phyloP scores from a whole-genome alignment of 2,888 invertebrate genomes.

The Drosophila fungiperda region DNA sequence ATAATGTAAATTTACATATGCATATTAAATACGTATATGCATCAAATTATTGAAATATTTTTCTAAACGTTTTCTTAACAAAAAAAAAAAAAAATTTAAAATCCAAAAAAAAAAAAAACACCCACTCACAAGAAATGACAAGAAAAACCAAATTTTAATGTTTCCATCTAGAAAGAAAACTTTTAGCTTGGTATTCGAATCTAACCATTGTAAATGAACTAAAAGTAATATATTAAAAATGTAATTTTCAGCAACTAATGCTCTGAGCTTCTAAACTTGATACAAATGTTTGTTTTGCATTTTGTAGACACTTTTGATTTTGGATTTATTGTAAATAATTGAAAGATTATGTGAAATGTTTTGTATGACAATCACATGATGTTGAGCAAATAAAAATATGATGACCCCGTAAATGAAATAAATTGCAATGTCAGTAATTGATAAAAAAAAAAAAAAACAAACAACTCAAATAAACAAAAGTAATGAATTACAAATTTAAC shows the following conservation, averaged over 20 bases:
- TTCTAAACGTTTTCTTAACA: constrained; percentile 71
- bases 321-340: constrained; percentile 82
- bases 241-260: constrained; percentile 70
- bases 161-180: constrained; percentile 56
- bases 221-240: constrained; percentile 33
- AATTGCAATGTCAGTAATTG: constrained; percentile 61
- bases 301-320: constrained; percentile 54
- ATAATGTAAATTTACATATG: constrained; percentile 19
- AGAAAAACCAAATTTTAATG: constrained; percentile 59
- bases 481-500: constrained; percentile 51
- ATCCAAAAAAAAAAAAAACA: neutral
- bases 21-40: constrained; percentile 16
- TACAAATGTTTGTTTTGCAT: constrained; percentile 66
- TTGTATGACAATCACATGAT: constrained; percentile 86
- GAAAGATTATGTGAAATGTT: constrained; percentile 85
- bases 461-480: constrained; percentile 27
- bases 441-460: constrained; percentile 29
- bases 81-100: neutral
- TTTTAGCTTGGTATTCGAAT: constrained; percentile 57
- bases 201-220: constrained; percentile 51
- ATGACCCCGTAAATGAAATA: constrained; percentile 52
- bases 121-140: too few relatives aligned
- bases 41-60: constrained; percentile 66
- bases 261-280: constrained; percentile 78
- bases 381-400: constrained; percentile 69